A percentile compares a stretch with the other conserved stretches of the same genome.
Conservation (phyloP, 2,888 invertebrate species). For the Euclidia mi region DNA sequence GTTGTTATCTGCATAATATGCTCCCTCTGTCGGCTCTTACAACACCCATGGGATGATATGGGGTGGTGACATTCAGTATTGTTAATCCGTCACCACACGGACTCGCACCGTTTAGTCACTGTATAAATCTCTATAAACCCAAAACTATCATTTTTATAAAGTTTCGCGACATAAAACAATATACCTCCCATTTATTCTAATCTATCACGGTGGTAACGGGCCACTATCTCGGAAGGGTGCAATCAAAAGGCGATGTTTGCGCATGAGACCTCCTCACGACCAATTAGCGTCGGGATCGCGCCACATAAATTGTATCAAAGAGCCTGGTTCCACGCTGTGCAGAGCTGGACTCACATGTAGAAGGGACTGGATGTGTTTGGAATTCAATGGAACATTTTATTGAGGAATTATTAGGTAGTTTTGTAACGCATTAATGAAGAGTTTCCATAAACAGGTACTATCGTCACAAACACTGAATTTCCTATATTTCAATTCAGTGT, state of each 20-base stretch:
- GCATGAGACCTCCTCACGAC: slow-evolving; percentile 77
- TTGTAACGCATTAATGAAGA: no score
- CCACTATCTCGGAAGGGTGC: slow-evolving; percentile 59
- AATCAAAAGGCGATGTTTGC: slow-evolving; percentile 80
- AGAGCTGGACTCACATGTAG: slow-evolving; percentile 42
- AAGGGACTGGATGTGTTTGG: slow-evolving; percentile 47
- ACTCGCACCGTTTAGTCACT: no score
- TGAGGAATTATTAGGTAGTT: no score
- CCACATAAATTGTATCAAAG: slow-evolving; percentile 84
- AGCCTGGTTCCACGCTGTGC: slow-evolving; percentile 62
- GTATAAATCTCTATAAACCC: no score
- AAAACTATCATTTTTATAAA: not conserved
- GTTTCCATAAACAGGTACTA: no score
- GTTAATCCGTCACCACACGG: no score
- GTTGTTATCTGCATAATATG: no score
- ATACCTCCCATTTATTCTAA: slow-evolving; percentile 5
- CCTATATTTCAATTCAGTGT: no score
- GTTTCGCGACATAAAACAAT: not conserved
- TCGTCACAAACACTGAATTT: no score
- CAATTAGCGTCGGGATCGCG: slow-evolving; percentile 81
- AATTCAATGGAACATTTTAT: not conserved
- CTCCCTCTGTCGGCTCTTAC: no score
- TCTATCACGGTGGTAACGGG: slow-evolving; percentile 29
- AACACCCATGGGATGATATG: no score
- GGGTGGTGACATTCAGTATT: no score